A percentile compares a stretch with the other conserved stretches of the same genome.
phyloP scores from a whole-genome alignment of 2,797 vertebrate genomes.

The Diplodus puntazzo region DNA sequence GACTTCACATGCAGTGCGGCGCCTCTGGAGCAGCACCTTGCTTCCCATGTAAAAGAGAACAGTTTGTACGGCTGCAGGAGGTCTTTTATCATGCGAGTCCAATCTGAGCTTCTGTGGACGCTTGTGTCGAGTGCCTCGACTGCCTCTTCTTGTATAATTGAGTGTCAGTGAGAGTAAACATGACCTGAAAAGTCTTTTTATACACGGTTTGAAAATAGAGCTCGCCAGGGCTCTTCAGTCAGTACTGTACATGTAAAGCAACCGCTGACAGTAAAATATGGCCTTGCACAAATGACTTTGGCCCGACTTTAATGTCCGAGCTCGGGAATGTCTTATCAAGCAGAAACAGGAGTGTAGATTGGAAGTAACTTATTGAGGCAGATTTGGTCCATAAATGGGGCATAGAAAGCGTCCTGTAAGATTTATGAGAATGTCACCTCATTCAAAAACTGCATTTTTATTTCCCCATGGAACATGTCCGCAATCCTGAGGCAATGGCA shows the following conservation, averaged over 20 bases:
- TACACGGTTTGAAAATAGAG: slow-evolving; percentile 13
- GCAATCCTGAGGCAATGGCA: slow-evolving; percentile 12
- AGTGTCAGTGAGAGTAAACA: slow-evolving; percentile 29
- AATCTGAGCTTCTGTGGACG: slow-evolving; percentile 7
- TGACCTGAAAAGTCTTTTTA: slow-evolving; percentile 19
- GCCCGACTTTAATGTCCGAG: slow-evolving; percentile 42
- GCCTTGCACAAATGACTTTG: slow-evolving; percentile 46
- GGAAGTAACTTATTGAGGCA: slow-evolving; percentile 63
- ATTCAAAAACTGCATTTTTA: slow-evolving; percentile 46
- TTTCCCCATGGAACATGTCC: slow-evolving; percentile 34
- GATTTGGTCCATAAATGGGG: slow-evolving; percentile 63
- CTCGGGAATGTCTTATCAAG: slow-evolving; percentile 59
- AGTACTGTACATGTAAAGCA: slow-evolving; percentile 33
- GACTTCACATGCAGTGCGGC: background rate
- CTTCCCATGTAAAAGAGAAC: slow-evolving; percentile 25
- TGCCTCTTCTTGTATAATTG: slow-evolving; percentile 6
- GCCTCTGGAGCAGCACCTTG: slow-evolving; percentile 19
- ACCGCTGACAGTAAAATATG: slow-evolving; percentile 64
- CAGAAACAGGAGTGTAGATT: slow-evolving; percentile 68
- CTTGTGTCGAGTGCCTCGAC: slow-evolving; percentile 4
- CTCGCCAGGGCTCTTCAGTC: slow-evolving; percentile 1
- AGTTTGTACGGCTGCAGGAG: background rate
- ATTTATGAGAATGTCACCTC: slow-evolving; percentile 64
- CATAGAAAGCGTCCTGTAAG: slow-evolving; percentile 54
- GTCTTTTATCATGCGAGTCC: slow-evolving; percentile 14